Conservation (phyloP, 1,140 invertebrate species). For the Gyrodactylus salaris region DNA sequence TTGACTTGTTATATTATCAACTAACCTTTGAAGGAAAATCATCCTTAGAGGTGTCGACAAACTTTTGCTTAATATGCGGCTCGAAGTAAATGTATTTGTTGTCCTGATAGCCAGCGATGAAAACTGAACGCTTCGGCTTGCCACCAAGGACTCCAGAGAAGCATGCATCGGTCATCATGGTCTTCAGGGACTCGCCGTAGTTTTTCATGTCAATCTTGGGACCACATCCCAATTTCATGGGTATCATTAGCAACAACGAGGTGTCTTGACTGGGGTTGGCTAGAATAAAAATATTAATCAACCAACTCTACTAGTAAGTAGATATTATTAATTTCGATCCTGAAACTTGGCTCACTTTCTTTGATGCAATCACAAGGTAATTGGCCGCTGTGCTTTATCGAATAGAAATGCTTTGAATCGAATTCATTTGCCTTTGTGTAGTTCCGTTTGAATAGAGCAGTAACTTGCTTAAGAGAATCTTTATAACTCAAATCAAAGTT, state of each 20-base stretch:
- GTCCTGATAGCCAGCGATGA: neutral
- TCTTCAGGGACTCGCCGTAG: neutral
- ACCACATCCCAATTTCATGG: neutral
- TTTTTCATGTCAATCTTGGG: neutral
- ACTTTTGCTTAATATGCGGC: neutral
- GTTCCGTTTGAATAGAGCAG: neutral
- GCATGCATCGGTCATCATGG: neutral
- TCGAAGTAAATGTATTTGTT: slow-evolving; percentile 5
- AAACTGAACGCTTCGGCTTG: neutral
- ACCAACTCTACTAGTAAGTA: neutral
- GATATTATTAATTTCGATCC: neutral
- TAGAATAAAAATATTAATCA: neutral
- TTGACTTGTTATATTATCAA: neutral
- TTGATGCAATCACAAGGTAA: neutral
- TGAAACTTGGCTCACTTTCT: neutral
- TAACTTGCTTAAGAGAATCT: neutral
- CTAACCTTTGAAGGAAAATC: neutral
- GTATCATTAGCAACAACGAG: neutral
- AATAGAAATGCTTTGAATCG: neutral
- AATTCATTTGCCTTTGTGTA: neutral
- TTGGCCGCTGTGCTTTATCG: neutral
- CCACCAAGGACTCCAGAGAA: neutral
- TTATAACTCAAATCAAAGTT: neutral
- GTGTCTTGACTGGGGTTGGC: neutral
- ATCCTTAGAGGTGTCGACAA: neutral